Percentiles rank a stretch among this genome's conserved stretches.
These are phyloP conservation scores for Drosophila ercepeae DNA, from an alignment of 1,140 invertebrate genomes.

Conservation along the genomic window DNA sequence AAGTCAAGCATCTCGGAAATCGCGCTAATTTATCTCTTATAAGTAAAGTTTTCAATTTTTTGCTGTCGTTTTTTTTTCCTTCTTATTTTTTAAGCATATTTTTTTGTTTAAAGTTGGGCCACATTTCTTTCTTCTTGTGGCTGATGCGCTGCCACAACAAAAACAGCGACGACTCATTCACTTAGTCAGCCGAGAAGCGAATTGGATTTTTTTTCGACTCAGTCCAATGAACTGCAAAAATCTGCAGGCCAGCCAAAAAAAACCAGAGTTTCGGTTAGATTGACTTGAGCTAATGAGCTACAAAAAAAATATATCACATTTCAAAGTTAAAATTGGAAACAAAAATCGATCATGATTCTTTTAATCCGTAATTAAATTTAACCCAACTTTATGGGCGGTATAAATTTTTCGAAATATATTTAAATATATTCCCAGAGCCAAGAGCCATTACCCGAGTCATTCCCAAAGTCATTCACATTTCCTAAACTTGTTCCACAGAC, in stretches of 20 bases:
- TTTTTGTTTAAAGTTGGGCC: slow-evolving; percentile 6
- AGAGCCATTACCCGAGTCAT: too few relatives aligned
- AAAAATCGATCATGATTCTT: too few relatives aligned
- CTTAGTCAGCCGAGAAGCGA: slow-evolving; percentile 63
- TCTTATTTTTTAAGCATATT: slow-evolving; percentile 16
- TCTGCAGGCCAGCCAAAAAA: slow-evolving; percentile 32
- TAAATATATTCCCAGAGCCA: too few relatives aligned
- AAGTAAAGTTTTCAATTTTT: slow-evolving; percentile 56
- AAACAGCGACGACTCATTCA: slow-evolving; percentile 67
- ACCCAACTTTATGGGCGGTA: too few relatives aligned
- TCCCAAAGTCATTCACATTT: slow-evolving; percentile 15
- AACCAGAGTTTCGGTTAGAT: slow-evolving; percentile 21
- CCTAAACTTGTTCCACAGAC: slow-evolving; percentile 21
- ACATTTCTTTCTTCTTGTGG: slow-evolving; percentile 30
- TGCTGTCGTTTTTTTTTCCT: slow-evolving; percentile 14
- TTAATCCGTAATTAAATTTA: too few relatives aligned
- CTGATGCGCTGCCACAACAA: slow-evolving; percentile 2
- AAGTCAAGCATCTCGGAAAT: slow-evolving; percentile 57
- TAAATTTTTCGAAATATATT: too few relatives aligned
- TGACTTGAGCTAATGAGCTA: slow-evolving; percentile 22
- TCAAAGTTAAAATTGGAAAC: too few relatives aligned
- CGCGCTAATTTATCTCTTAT: slow-evolving; percentile 73
- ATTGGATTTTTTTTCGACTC: slow-evolving; percentile 34
- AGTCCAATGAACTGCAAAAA: slow-evolving; percentile 76
- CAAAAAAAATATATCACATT: neutral